These are phyloP conservation scores for Xestia ashworthii DNA, from an alignment of 2,888 invertebrate genomes.

Conservation along the genomic window DNA sequence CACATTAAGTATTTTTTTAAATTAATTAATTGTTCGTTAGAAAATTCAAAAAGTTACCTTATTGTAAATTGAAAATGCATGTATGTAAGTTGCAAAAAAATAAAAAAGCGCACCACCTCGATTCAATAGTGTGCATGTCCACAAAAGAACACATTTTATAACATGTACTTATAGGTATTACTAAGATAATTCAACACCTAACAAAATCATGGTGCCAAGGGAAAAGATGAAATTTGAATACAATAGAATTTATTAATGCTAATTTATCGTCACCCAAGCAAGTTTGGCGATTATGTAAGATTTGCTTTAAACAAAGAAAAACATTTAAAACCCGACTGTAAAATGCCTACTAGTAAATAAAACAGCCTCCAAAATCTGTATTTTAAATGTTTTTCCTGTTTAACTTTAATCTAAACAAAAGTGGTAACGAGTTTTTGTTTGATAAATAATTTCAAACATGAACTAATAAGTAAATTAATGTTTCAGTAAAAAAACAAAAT, in stretches of 20 bases:
- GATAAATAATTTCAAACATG: background rate
- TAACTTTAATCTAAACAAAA: background rate
- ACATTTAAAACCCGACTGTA: background rate
- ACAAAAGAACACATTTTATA: background rate
- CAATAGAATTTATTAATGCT: background rate
- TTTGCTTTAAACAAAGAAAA: background rate
- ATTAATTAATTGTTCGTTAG: background rate
- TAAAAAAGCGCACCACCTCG: background rate
- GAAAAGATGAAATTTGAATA: background rate
- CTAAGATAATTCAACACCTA: background rate
- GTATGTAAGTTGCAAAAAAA: background rate
- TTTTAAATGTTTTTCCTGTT: background rate
- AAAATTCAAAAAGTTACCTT: background rate
- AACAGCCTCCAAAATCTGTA: background rate
- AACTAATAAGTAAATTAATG: background rate
- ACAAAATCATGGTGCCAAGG: background rate
- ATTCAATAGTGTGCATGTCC: background rate
- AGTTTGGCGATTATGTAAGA: background rate
- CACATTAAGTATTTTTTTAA: background rate
- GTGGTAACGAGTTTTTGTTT: background rate
- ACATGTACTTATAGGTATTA: no score
- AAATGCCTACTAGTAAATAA: background rate
- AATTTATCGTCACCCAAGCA: background rate
- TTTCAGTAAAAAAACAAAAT: background rate
- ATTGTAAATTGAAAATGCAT: background rate